Percentiles rank a stretch among this genome's conserved stretches.
These are phyloP conservation scores for Chrysolina americana DNA, from an alignment of 2,888 invertebrate genomes.

Conservation along the genomic window DNA sequence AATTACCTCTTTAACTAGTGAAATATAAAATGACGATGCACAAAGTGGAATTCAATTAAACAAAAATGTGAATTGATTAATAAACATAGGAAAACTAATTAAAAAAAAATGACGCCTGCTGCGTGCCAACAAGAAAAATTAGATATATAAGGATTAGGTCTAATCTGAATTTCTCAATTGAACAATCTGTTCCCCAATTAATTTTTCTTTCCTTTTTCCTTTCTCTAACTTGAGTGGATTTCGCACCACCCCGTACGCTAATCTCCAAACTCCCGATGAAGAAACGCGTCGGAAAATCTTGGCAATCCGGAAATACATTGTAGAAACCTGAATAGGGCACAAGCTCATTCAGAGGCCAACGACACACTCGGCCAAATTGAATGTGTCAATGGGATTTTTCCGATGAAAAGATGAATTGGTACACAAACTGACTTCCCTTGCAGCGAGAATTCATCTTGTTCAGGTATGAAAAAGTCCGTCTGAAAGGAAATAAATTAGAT, in stretches of 20 bases:
- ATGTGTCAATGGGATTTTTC: slow-evolving; percentile 65
- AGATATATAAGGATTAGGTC: no score
- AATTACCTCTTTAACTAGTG: no score
- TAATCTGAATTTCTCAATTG: no score
- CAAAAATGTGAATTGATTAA: no score
- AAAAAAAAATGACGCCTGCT: no score
- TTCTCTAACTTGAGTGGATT: not conserved
- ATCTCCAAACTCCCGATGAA: not conserved
- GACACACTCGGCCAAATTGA: slow-evolving; percentile 63
- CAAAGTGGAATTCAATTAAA: no score
- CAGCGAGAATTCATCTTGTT: slow-evolving; percentile 56
- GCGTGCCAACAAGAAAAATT: no score
- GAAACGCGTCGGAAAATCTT: slow-evolving; percentile 20
- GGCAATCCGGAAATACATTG: slow-evolving; percentile 31
- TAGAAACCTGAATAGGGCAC: slow-evolving; percentile 39
- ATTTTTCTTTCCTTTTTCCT: not conserved
- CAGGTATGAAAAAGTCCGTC: slow-evolving; percentile 57
- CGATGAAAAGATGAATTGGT: slow-evolving; percentile 62
- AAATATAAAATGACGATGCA: no score
- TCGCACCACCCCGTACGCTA: slow-evolving; percentile 3
- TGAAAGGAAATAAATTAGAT: slow-evolving; percentile 61
- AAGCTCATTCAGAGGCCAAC: slow-evolving; percentile 29
- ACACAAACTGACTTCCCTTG: slow-evolving; percentile 55
- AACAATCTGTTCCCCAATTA: no score
- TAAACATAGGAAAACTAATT: no score